Conservation (phyloP, 2,888 invertebrate species). For the Sarcophaga carnaria region DNA sequence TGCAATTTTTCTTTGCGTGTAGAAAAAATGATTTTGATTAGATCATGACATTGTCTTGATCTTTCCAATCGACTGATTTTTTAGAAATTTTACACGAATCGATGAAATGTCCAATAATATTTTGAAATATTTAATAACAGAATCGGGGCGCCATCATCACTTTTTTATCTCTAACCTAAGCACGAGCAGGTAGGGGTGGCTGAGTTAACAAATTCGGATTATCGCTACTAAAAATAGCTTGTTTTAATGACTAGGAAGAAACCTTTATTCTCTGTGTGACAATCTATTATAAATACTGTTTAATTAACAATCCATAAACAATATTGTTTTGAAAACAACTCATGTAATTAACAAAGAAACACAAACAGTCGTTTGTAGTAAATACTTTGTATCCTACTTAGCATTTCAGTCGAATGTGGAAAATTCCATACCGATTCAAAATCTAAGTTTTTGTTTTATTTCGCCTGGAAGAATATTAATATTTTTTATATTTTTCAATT, state of each 20-base stretch:
- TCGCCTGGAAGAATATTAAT: too few species aligned
- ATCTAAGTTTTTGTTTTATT: too few species aligned
- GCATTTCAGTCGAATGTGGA: background rate
- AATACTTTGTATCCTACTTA: background rate
- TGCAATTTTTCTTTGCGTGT: conserved; percentile 19
- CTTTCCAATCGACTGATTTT: background rate
- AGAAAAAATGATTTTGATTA: conserved; percentile 4
- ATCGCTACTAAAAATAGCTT: background rate
- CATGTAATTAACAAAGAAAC: conserved; percentile 1
- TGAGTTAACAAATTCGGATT: conserved; percentile 33
- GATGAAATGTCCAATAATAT: conserved; percentile 16
- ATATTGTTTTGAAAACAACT: conserved; percentile 18
- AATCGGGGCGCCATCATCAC: conserved; percentile 37
- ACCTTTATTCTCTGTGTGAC: conserved; percentile 5
- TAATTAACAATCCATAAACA: background rate
- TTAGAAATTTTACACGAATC: conserved; percentile 7
- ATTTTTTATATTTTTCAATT: too few species aligned
- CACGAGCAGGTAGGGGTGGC: conserved; percentile 32
- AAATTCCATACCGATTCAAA: background rate
- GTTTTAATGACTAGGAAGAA: conserved; percentile 30
- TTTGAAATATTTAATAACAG: conserved; percentile 22
- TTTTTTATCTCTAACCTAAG: conserved; percentile 4
- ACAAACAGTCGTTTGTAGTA: background rate
- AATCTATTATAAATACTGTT: background rate
- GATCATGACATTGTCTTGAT: conserved; percentile 4